phyloP scores from a whole-genome alignment of 2,888 invertebrate species.

The Rhorus exstirpatorius region DNA sequence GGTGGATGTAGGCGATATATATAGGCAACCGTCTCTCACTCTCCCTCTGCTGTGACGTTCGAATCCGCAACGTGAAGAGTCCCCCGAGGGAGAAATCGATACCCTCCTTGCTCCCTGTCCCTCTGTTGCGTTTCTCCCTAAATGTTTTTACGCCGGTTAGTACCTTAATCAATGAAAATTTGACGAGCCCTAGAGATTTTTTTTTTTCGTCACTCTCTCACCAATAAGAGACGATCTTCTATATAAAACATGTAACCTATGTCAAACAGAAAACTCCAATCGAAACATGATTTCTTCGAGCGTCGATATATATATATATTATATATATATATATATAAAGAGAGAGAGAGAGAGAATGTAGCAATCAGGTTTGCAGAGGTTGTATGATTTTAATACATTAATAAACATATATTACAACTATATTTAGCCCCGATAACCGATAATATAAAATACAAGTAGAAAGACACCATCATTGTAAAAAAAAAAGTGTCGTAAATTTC shows the following conservation, averaged over 20 bases:
- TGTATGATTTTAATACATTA: no score
- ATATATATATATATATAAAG: no score
- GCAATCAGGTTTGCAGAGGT: no score
- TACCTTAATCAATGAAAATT: conserved; percentile 66
- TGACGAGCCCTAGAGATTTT: conserved; percentile 19
- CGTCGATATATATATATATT: no score
- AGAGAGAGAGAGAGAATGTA: no score
- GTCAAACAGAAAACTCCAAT: conserved; percentile 3
- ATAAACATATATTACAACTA: no score
- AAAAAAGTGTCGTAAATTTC: no score
- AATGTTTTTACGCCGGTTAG: conserved; percentile 69
- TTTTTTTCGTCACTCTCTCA: conserved; percentile 24
- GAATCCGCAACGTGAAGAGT: conserved; percentile 76
- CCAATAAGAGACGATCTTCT: background rate
- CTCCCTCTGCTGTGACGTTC: conserved; percentile 75
- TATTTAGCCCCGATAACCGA: no score
- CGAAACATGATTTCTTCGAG: background rate
- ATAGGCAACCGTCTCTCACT: conserved; percentile 32
- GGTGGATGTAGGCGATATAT: no score
- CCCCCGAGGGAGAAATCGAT: conserved; percentile 83
- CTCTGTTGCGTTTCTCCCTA: conserved; percentile 16
- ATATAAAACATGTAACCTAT: background rate
- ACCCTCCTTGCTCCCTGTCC: conserved; percentile 72
- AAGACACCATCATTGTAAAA: no score
- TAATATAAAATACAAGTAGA: no score